phyloP scores from a whole-genome alignment of 2,797 vertebrate genomes.

The Premnoplex brunnescens region DNA sequence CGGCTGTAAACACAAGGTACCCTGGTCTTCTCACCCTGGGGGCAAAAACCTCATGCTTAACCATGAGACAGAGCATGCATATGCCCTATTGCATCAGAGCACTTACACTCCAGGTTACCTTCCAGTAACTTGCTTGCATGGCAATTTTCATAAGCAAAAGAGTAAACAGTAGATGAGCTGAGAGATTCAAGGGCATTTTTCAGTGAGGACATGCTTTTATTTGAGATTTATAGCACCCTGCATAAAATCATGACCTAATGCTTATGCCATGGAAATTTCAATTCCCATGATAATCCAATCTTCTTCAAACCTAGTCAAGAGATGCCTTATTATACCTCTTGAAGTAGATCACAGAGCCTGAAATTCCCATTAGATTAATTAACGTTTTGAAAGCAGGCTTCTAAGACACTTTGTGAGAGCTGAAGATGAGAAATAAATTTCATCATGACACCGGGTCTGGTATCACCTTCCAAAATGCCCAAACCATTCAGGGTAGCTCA shows the following conservation, averaged over 20 bases:
- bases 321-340: background rate
- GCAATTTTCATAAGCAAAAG: background rate
- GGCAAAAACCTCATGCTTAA: background rate
- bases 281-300: background rate
- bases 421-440: conserved; percentile 27
- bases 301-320: conserved; percentile 17
- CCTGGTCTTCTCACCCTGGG: background rate
- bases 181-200: conserved; percentile 25
- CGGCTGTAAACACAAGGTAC: background rate
- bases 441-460: background rate
- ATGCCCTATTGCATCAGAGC: background rate
- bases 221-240: background rate
- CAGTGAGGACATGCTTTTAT: background rate
- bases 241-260: background rate
- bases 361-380: conserved; percentile 40
- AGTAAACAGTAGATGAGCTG: background rate
- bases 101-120: background rate
- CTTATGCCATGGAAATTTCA: conserved; percentile 23
- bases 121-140: background rate
- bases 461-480: background rate
- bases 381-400: background rate
- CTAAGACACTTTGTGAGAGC: background rate
- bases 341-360: background rate
- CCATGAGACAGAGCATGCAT: background rate
- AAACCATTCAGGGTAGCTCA: background rate